These are phyloP conservation scores for Metopia argyrocephala DNA, from an alignment of 2,888 invertebrate species.

Conservation along the genomic window DNA sequence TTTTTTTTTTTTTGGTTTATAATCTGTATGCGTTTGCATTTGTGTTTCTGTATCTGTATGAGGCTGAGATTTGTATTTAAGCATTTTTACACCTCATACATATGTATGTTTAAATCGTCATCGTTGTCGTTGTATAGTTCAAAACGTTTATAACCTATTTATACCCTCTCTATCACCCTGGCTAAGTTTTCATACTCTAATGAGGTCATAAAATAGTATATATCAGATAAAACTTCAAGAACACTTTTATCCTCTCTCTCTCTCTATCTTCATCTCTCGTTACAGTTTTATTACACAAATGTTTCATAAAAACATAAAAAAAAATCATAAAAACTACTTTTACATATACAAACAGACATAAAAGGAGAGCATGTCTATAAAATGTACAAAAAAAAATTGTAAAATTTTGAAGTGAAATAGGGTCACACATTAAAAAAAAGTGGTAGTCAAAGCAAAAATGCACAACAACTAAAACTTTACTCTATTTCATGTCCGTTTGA, in stretches of 20 bases:
- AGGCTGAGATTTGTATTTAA: conserved; percentile 1
- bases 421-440: conserved; percentile 53
- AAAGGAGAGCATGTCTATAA: neutral
- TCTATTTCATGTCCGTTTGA: neutral
- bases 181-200: conserved; percentile 28
- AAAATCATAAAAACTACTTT: neutral
- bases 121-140: neutral
- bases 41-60: neutral
- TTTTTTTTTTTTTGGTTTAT: neutral
- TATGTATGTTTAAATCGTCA: neutral
- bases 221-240: conserved; percentile 46
- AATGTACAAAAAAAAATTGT: conserved; percentile 6
- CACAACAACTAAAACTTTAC: neutral
- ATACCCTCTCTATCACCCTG: neutral
- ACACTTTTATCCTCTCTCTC: conserved; percentile 26
- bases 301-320: neutral
- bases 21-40: neutral
- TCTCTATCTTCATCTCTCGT: neutral
- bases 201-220: conserved; percentile 56
- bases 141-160: neutral
- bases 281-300: conserved; percentile 4
- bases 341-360: neutral
- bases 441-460: conserved; percentile 43
- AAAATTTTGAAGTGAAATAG: conserved; percentile 46
- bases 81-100: conserved; percentile 37